Conservation (phyloP, 2,888 invertebrate genomes). For the Trypoxylon attenuatum region DNA sequence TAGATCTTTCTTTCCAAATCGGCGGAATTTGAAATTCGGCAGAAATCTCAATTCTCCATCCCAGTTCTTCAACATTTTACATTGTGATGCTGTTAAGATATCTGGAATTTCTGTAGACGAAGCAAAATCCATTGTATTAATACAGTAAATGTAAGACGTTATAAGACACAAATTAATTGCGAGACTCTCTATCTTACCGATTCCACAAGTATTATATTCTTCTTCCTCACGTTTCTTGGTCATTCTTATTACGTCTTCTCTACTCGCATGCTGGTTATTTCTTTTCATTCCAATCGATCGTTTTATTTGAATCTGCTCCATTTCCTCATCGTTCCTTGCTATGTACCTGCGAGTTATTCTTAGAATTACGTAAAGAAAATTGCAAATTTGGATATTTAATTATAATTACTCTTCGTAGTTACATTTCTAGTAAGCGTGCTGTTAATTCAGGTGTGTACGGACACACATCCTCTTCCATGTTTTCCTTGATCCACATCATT, state of each 20-base stretch:
- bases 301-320: constrained; percentile 86
- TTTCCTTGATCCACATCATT: constrained; percentile 85
- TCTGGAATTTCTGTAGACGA: constrained; percentile 83
- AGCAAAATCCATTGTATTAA: background rate
- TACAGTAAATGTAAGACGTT: background rate
- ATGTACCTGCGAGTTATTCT: constrained; percentile 75
- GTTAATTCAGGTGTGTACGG: constrained; percentile 79
- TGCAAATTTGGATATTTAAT: background rate
- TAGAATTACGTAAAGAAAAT: background rate
- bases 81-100: constrained; percentile 78
- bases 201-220: constrained; percentile 86
- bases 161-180: background rate
- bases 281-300: constrained; percentile 86
- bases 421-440: constrained; percentile 78
- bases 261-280: constrained; percentile 85
- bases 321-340: constrained; percentile 83
- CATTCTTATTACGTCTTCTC: constrained; percentile 86
- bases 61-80: constrained; percentile 80
- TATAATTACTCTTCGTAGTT: constrained; percentile 47
- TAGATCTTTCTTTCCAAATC: constrained; percentile 76
- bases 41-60: constrained; percentile 81
- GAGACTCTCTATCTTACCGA: constrained; percentile 73
- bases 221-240: constrained; percentile 83
- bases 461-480: constrained; percentile 77
- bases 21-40: constrained; percentile 80